Evolutionary conservation across 2,797 vertebrate genomes (phyloP).

Genomic region (Scolopax rusticola): DNA sequence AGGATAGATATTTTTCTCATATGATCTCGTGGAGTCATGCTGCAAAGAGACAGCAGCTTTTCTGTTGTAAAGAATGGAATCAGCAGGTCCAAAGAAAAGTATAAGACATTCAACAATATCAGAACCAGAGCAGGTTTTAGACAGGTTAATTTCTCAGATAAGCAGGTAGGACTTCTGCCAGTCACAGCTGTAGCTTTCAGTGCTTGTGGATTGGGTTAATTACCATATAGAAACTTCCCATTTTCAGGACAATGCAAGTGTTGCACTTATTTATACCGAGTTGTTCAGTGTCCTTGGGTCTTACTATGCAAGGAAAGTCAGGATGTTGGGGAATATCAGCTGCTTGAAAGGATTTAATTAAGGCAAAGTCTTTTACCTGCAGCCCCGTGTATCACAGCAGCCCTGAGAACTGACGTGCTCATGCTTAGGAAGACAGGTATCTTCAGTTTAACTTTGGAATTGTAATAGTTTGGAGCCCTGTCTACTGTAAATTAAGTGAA

Average conservation of each 20-base stretch:
- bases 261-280: not conserved
- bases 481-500: not conserved
- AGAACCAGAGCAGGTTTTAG: not conserved
- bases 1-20: slow-evolving; percentile 88
- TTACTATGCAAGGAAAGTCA: not conserved
- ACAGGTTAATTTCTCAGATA: not conserved
- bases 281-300: not conserved
- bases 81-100: not conserved
- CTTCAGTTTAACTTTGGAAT: not conserved
- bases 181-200: not conserved
- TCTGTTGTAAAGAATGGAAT: not conserved
- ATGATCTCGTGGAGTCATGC: slow-evolving; percentile 91
- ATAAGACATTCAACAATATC: not conserved
- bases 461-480: not conserved
- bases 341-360: not conserved
- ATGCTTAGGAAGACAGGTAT: not conserved
- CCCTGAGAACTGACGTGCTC: not conserved
- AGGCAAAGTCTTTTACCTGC: not conserved
- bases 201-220: not conserved
- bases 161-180: not conserved
- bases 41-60: slow-evolving; percentile 40
- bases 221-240: not conserved
- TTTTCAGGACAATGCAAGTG: not conserved
- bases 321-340: not conserved
- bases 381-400: not conserved